These are phyloP conservation scores for Orthosia incerta DNA, from an alignment of 2,888 invertebrate genomes.

Conservation along the genomic window DNA sequence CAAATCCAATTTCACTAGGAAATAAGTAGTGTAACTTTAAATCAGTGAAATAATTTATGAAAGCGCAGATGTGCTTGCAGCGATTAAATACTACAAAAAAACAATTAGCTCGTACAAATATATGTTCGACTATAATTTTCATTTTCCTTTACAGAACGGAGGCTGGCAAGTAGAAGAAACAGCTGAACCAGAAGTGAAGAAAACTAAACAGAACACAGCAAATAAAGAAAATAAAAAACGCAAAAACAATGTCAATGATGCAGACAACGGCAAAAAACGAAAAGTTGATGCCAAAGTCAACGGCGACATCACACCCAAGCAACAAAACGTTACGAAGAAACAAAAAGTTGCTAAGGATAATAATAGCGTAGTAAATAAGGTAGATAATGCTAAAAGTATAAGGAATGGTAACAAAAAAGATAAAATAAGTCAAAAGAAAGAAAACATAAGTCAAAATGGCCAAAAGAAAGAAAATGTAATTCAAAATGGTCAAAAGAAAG, in stretches of 20 bases:
- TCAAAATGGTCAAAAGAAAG: too few species aligned
- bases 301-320: slow-evolving; percentile 42
- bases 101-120: too few species aligned
- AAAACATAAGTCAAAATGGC: not conserved
- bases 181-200: slow-evolving; percentile 63
- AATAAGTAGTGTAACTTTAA: too few species aligned
- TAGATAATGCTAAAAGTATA: slow-evolving; percentile 36
- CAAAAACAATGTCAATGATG: slow-evolving; percentile 48
- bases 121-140: too few species aligned
- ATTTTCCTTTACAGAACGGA: slow-evolving; percentile 75
- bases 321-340: slow-evolving; percentile 56
- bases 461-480: not conserved
- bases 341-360: slow-evolving; percentile 32
- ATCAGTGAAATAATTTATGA: too few species aligned
- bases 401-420: slow-evolving; percentile 27
- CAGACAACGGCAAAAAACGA: slow-evolving; percentile 59
- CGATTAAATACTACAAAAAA: too few species aligned
- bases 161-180: slow-evolving; percentile 81
- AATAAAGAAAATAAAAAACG: slow-evolving; percentile 78
- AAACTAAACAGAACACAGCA: slow-evolving; percentile 68
- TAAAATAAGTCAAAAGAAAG: slow-evolving; percentile 48
- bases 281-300: slow-evolving; percentile 47
- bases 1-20: too few species aligned
- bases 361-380: slow-evolving; percentile 35
- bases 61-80: too few species aligned